Evolutionary conservation across 2,113 vertebrate species (phyloP).

Genomic region (Oxygymnocypris stewartii): DNA sequence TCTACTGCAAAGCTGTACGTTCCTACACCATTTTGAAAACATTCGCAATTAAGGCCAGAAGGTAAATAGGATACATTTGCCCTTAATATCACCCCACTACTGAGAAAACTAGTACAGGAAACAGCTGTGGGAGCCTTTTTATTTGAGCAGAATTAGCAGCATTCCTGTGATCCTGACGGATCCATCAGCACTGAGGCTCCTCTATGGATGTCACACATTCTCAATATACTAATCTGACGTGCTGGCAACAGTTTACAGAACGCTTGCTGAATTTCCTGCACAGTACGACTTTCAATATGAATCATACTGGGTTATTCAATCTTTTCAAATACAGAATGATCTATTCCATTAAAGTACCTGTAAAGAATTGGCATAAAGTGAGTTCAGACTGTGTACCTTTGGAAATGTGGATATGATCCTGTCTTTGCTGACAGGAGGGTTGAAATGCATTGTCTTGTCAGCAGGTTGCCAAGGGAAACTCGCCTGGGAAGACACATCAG

Average conservation of each 20-base stretch:
- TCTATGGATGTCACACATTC: constrained; percentile 53
- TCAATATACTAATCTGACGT: constrained; percentile 40
- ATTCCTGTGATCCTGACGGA: constrained; percentile 45
- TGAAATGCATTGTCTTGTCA: constrained; percentile 65
- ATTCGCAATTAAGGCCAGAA: background rate
- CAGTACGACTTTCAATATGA: background rate
- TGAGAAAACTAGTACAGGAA: background rate
- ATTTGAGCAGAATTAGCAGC: constrained; percentile 36
- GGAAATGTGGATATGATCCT: constrained; percentile 82
- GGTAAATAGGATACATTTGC: background rate
- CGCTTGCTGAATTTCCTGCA: background rate
- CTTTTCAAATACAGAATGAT: background rate
- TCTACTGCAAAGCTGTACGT: background rate
- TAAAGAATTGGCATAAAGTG: background rate
- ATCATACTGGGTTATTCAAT: background rate
- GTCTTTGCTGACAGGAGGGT: constrained; percentile 77
- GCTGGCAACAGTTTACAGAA: background rate
- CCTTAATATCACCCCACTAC: background rate
- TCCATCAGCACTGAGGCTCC: background rate
- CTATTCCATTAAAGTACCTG: background rate
- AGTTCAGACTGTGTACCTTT: constrained; percentile 72
- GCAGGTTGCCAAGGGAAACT: background rate
- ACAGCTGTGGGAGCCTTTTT: background rate
- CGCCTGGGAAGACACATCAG: constrained; percentile 33
- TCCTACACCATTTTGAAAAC: background rate